These are phyloP conservation scores for Erynnis tages DNA, from an alignment of 2,888 invertebrate genomes.

Conservation along the genomic window DNA sequence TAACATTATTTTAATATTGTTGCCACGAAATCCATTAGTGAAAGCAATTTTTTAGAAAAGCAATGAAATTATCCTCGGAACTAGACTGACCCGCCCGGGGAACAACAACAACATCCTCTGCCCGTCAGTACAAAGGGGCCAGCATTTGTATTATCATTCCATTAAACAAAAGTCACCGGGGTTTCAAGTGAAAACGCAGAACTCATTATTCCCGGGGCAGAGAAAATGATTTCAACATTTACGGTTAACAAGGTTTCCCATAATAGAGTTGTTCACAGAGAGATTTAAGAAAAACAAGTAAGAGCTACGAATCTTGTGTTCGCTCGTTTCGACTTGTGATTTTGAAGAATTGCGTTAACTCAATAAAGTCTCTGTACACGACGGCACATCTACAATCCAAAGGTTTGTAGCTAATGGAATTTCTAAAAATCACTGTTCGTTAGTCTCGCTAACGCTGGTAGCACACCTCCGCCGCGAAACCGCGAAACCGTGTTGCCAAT, in stretches of 20 bases:
- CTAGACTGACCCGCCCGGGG: constrained; percentile 74
- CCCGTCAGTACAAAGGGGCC: constrained; percentile 74
- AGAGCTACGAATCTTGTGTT: constrained; percentile 46
- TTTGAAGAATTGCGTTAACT: constrained; percentile 59
- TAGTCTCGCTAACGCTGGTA: too few species aligned
- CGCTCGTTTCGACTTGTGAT: constrained; percentile 34
- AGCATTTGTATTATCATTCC: constrained; percentile 80
- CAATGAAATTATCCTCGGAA: constrained; percentile 74
- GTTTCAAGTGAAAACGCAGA: constrained; percentile 79
- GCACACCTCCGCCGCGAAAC: too few species aligned
- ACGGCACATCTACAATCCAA: constrained; percentile 28
- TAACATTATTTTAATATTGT: constrained; percentile 56
- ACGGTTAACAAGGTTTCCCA: constrained; percentile 79
- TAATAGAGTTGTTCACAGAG: constrained; percentile 76
- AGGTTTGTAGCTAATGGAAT: constrained; percentile 39
- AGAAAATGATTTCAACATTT: constrained; percentile 80
- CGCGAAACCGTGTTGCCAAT: too few species aligned
- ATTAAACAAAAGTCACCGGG: constrained; percentile 81
- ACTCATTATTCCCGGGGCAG: constrained; percentile 75
- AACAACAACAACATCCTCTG: constrained; percentile 74
- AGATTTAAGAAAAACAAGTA: constrained; percentile 79
- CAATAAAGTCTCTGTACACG: constrained; percentile 36
- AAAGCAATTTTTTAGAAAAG: constrained; percentile 63
- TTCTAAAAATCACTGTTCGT: too few species aligned
- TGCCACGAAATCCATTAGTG: constrained; percentile 59